Evolutionary conservation across 2,888 invertebrate species (phyloP).

Genomic region (Sesia apiformis): DNA sequence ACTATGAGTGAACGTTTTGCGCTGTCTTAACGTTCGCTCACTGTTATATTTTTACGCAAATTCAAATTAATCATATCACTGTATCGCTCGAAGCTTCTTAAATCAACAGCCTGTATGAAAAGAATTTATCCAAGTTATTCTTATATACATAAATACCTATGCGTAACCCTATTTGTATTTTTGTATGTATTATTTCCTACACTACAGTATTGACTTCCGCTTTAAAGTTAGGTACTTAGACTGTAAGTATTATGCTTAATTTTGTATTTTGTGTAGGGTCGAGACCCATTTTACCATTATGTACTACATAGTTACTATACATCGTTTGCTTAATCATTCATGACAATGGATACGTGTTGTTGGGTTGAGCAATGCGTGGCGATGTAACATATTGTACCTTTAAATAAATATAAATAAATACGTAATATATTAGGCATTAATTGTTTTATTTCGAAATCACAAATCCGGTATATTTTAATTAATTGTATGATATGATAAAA

Average conservation of each 20-base stretch:
- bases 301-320: conserved; percentile 10
- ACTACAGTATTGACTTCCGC: conserved; percentile 69
- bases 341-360: conserved; percentile 55
- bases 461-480: background rate
- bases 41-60: no score
- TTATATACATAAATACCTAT: background rate
- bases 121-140: background rate
- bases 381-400: conserved; percentile 75
- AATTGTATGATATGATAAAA: no score
- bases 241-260: conserved; percentile 62
- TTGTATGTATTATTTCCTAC: conserved; percentile 54
- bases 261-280: conserved; percentile 65
- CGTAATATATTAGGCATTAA: conserved; percentile 62
- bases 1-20: background rate
- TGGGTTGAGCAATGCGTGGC: conserved; percentile 54
- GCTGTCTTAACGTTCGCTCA: background rate
- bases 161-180: conserved; percentile 12
- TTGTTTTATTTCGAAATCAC: conserved; percentile 23
- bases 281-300: conserved; percentile 53
- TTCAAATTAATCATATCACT: background rate
- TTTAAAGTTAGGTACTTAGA: conserved; percentile 52
- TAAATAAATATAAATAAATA: conserved; percentile 72
- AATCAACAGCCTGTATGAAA: background rate
- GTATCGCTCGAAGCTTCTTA: background rate
- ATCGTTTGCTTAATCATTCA: conserved; percentile 67